phyloP scores from a whole-genome alignment of 2,797 vertebrate species.

The Numenius phaeopus region DNA sequence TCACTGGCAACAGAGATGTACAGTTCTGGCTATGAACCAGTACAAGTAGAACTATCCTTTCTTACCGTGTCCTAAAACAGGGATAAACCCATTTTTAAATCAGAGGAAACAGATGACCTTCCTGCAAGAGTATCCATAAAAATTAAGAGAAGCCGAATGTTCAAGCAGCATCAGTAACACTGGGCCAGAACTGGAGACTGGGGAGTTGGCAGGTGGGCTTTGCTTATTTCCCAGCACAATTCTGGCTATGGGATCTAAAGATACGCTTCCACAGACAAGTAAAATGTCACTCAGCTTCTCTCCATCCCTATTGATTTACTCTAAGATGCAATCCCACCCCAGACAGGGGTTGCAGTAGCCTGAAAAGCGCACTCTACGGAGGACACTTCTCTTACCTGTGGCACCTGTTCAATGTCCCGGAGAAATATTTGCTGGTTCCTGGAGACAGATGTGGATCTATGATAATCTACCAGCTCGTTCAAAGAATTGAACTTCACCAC shows the following conservation, averaged over 20 bases:
- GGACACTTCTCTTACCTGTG: constrained; percentile 86
- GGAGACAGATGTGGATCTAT: constrained; percentile 97
- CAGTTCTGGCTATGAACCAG: background rate
- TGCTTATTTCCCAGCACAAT: background rate
- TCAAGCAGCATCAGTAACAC: background rate
- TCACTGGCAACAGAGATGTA: background rate
- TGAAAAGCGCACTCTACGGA: rapidly evolving
- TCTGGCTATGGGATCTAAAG: background rate
- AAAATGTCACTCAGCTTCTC: background rate
- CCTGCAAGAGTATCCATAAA: background rate
- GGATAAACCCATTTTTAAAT: background rate
- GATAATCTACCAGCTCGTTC: constrained; percentile 98
- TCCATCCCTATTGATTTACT: background rate
- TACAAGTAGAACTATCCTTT: background rate
- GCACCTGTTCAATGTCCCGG: constrained; percentile 97
- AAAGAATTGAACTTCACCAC: constrained; percentile 99
- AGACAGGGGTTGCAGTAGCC: background rate
- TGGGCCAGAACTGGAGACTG: background rate
- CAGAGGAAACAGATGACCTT: background rate
- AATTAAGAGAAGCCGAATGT: background rate
- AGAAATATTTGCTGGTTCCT: constrained; percentile 99
- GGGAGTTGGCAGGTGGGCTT: background rate
- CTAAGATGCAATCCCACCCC: background rate
- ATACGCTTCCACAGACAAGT: background rate
- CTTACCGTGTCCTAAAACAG: background rate